Evolutionary conservation across 2,797 vertebrate genomes (phyloP).

Genomic region (Xiphorhynchus erythropygius): DNA sequence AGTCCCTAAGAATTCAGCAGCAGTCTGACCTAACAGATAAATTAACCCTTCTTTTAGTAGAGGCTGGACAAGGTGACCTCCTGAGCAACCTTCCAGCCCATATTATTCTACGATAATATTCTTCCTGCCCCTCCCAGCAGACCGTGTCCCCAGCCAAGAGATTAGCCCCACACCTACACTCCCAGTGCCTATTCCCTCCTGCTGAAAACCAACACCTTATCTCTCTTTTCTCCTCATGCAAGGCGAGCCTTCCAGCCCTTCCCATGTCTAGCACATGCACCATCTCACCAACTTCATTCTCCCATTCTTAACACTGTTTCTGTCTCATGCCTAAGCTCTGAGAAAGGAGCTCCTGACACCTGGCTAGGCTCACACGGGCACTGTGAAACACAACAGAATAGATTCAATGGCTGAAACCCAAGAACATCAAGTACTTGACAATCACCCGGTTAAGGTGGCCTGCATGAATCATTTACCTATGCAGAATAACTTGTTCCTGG

Average conservation of each 20-base stretch:
- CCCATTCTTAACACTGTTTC: background rate
- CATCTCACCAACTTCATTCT: background rate
- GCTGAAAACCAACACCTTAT: background rate
- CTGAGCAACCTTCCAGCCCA: background rate
- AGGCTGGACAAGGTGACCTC: background rate
- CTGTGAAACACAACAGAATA: background rate
- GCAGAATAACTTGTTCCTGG: background rate
- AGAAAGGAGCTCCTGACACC: background rate
- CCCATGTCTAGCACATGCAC: background rate
- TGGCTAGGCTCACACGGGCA: background rate
- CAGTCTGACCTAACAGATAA: background rate
- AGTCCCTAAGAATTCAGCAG: background rate
- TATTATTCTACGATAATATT: background rate
- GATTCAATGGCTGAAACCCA: background rate
- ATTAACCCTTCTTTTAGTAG: background rate
- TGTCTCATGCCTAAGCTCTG: background rate
- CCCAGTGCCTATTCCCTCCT: background rate
- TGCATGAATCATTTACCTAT: background rate
- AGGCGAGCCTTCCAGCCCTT: background rate
- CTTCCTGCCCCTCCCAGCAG: background rate
- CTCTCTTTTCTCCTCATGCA: background rate
- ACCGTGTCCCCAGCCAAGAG: background rate
- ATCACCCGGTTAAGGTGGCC: background rate
- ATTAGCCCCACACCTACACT: background rate
- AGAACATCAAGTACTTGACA: background rate